A percentile compares a stretch with the other conserved stretches of the same genome.
These are phyloP conservation scores for Oncorhynchus gorbuscha DNA, from an alignment of 2,113 vertebrate species.

Conservation along the genomic window DNA sequence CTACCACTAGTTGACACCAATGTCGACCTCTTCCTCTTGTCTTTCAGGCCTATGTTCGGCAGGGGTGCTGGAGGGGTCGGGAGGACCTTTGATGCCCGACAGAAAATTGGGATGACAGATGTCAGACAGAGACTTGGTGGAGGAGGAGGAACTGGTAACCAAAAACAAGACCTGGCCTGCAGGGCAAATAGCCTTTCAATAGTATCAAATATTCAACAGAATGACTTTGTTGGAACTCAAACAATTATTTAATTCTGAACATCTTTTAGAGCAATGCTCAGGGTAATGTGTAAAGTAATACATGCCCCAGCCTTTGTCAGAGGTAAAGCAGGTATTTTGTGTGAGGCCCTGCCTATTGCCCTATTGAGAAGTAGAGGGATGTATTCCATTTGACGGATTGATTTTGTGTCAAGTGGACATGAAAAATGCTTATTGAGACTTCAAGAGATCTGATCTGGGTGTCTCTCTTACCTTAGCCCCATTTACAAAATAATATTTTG, in stretches of 20 bases:
- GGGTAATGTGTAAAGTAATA: not conserved
- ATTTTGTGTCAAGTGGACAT: not conserved
- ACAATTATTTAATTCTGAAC: not conserved
- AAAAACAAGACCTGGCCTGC: not conserved
- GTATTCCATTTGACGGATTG: not conserved
- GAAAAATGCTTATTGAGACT: not conserved
- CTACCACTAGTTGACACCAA: too few species aligned
- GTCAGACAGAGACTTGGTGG: conserved; percentile 84
- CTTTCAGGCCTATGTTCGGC: conserved; percentile 55
- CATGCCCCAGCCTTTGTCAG: too few species aligned
- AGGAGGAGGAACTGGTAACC: conserved; percentile 56
- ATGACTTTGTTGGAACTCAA: not conserved
- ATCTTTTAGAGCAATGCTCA: not conserved
- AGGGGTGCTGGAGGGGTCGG: conserved; percentile 64
- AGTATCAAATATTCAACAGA: not conserved
- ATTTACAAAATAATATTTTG: not conserved
- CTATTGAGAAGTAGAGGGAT: not conserved
- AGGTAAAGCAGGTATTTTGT: too few species aligned
- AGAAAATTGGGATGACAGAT: conserved; percentile 89
- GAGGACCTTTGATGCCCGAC: conserved; percentile 87
- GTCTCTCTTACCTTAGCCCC: not conserved
- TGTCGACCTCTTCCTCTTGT: not conserved
- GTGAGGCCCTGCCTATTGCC: not conserved
- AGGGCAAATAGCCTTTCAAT: not conserved
- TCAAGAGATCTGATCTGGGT: not conserved